A percentile compares a stretch with the other conserved stretches of the same genome.
phyloP scores from a whole-genome alignment of 1,140 invertebrate species.

The Nephotettix cincticeps region DNA sequence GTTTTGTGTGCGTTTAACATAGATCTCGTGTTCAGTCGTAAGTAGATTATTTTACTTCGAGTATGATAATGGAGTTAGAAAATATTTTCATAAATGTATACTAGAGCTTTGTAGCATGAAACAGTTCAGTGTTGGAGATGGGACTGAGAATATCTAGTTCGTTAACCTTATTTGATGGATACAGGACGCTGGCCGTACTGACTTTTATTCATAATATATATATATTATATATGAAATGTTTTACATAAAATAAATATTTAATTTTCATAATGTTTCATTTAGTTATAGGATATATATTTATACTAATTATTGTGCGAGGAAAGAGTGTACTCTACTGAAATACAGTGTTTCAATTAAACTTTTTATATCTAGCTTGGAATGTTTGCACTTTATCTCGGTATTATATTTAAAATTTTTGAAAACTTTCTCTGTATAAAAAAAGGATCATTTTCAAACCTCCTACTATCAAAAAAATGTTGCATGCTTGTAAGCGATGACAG shows the following conservation, averaged over 20 bases:
- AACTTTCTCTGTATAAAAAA: background rate
- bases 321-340: background rate
- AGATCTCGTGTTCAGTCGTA: no score
- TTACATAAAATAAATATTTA: constrained; percentile 19
- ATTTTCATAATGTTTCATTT: constrained; percentile 20
- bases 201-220: constrained; percentile 10
- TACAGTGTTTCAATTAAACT: background rate
- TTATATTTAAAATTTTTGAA: constrained; percentile 6
- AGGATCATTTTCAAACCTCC: no score
- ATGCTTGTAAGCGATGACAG: no score
- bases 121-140: background rate
- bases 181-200: constrained; percentile 27
- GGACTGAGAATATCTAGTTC: constrained; percentile 21
- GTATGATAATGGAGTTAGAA: background rate
- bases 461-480: no score
- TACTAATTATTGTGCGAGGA: constrained; percentile 2
- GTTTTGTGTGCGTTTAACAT: no score
- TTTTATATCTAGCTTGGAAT: constrained; percentile 22
- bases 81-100: constrained; percentile 19
- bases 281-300: constrained; percentile 16
- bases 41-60: no score
- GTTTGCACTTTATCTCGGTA: constrained; percentile 1
- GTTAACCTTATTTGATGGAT: constrained; percentile 21
- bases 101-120: background rate
- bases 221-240: constrained; percentile 22